phyloP scores from a whole-genome alignment of 2,888 invertebrate species.

The Xylota segnis region DNA sequence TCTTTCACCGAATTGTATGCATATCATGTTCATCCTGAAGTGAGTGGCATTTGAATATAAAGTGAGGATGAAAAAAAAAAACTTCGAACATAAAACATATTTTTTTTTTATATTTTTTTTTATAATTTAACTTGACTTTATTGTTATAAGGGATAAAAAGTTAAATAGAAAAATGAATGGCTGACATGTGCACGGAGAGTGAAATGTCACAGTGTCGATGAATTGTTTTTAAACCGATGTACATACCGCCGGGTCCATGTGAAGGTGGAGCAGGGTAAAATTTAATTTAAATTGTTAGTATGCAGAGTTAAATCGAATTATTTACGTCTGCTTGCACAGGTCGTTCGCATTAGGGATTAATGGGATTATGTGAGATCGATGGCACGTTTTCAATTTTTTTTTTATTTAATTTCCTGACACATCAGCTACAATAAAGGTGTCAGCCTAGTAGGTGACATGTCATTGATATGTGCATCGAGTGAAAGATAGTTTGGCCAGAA shows the following conservation, averaged over 20 bases:
- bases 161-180: conserved; percentile 3
- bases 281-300: conserved; percentile 1
- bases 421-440: no score
- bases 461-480: no score
- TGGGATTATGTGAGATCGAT: neutral
- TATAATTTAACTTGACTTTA: conserved; percentile 11
- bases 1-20: conserved; percentile 27
- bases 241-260: neutral
- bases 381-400: neutral
- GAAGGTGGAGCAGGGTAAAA: neutral
- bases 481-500: no score
- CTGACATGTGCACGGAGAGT: conserved; percentile 53
- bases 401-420: no score
- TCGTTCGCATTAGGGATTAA: no score
- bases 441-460: no score
- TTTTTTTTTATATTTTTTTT: conserved; percentile 12
- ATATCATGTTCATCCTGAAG: conserved; percentile 51
- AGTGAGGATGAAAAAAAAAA: conserved; percentile 11
- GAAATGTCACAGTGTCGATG: conserved; percentile 45
- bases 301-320: neutral
- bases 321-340: neutral
- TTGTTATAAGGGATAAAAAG: conserved; percentile 1
- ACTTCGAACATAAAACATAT: neutral
- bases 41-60: conserved; percentile 61
- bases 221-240: conserved; percentile 22